Percentiles rank a stretch among this genome's conserved stretches.
Conservation (phyloP, 2,113 vertebrate genomes). For the Narcine bancroftii region DNA sequence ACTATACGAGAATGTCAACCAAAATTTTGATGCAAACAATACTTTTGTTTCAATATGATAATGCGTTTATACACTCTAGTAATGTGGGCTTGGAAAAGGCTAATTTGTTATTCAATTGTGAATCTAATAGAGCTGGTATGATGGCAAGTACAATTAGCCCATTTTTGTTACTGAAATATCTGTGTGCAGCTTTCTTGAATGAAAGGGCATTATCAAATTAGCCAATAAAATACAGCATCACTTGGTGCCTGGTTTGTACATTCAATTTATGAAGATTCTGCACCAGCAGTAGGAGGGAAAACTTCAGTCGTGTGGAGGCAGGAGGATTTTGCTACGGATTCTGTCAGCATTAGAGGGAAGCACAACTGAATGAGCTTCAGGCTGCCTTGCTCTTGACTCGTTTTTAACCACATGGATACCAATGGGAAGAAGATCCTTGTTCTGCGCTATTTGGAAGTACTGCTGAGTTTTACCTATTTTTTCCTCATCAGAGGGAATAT, state of each 20-base stretch:
- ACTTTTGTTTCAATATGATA: not conserved
- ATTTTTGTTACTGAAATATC: not conserved
- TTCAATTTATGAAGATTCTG: not conserved
- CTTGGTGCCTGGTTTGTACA: conserved; percentile 24
- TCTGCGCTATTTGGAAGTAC: conserved; percentile 18
- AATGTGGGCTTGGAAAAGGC: not conserved
- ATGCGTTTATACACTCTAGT: not conserved
- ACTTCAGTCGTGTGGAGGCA: not conserved
- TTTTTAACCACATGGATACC: not conserved
- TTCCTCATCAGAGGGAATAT: not conserved
- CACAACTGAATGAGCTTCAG: not conserved
- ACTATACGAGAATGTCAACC: not conserved
- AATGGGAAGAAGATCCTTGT: not conserved
- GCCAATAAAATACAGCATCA: conserved; percentile 16
- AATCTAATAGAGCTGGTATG: not conserved
- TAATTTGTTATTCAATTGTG: not conserved
- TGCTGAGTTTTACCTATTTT: conserved; percentile 13
- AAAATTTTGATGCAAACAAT: not conserved
- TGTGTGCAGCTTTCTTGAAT: not conserved
- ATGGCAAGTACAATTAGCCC: conserved; percentile 5
- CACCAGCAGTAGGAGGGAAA: not conserved
- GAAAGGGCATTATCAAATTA: conserved; percentile 2
- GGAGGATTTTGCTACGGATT: not conserved
- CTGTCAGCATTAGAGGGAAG: not conserved
- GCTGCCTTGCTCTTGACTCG: not conserved